These are phyloP conservation scores for Beris morrisii DNA, from an alignment of 2,888 invertebrate genomes.

Conservation along the genomic window DNA sequence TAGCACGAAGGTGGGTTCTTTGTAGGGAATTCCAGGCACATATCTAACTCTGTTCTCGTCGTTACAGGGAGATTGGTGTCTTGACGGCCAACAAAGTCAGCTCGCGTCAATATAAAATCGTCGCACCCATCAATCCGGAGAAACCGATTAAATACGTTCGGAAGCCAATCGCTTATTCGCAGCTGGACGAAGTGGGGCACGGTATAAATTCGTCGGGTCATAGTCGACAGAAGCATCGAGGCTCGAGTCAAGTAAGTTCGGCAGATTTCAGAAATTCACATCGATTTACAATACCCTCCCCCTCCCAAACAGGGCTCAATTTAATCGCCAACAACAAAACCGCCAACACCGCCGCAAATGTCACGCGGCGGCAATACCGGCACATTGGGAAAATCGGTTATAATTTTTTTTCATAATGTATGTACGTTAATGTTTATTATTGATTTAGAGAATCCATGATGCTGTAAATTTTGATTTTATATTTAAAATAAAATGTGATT, in stretches of 20 bases:
- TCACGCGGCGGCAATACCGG: no score
- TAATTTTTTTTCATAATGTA: no score
- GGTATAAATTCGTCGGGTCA: conserved; percentile 74
- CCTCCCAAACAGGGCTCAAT: no score
- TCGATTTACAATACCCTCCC: no score
- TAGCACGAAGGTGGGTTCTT: conserved; percentile 72
- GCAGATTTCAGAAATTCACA: background rate
- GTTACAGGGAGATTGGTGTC: conserved; percentile 83
- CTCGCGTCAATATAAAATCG: conserved; percentile 91
- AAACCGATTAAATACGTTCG: conserved; percentile 96
- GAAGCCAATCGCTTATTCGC: conserved; percentile 90
- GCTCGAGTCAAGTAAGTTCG: conserved; percentile 62
- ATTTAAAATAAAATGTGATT: no score
- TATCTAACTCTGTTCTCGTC: conserved; percentile 5
- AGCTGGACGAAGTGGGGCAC: conserved; percentile 94
- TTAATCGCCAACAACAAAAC: no score
- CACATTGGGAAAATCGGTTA: no score
- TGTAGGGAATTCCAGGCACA: background rate
- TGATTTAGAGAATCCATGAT: no score
- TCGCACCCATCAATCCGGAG: conserved; percentile 94
- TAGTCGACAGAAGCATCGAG: conserved; percentile 74
- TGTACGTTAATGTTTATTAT: no score
- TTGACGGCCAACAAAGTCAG: conserved; percentile 95
- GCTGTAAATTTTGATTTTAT: no score
- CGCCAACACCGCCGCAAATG: no score